Evolutionary conservation across 2,888 invertebrate species (phyloP).

Genomic region (Drosophila macrospina): DNA sequence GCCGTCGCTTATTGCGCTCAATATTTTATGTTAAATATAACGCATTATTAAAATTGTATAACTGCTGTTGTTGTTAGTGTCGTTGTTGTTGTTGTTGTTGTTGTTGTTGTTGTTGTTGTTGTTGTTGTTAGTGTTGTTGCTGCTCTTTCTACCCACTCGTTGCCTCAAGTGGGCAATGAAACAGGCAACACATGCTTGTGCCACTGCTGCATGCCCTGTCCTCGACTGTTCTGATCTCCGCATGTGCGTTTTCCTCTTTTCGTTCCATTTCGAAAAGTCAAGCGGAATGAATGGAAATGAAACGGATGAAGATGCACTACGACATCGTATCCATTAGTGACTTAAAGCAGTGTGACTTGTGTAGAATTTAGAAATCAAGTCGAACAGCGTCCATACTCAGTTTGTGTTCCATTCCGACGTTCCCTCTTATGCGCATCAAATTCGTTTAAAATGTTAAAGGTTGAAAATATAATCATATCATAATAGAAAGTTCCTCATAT

Average conservation of each 20-base stretch:
- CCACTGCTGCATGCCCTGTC: constrained; percentile 2
- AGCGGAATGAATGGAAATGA: neutral
- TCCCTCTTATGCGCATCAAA: neutral
- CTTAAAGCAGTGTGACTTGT: too few relatives aligned
- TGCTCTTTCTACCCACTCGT: neutral
- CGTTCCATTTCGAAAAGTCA: neutral
- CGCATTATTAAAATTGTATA: constrained; percentile 34
- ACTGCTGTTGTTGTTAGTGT: constrained; percentile 13
- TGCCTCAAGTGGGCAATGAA: constrained; percentile 11
- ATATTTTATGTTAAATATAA: constrained; percentile 45
- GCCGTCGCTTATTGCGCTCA: constrained; percentile 34
- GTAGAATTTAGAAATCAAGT: too few relatives aligned
- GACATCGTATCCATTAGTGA: too few relatives aligned
- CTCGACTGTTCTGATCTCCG: neutral
- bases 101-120: constrained; percentile 3
- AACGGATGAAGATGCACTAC: too few relatives aligned
- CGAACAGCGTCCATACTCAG: too few relatives aligned
- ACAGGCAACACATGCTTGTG: neutral
- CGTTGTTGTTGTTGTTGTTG: constrained; percentile 1
- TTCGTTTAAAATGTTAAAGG: too few relatives aligned
- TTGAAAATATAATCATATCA: too few relatives aligned
- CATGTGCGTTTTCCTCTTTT: neutral
- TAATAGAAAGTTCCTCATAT: too few relatives aligned
- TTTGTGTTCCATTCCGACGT: neutral
- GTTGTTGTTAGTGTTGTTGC: constrained; percentile 3